Conservation (phyloP, 1,140 invertebrate genomes). For the Lepidostoma basale region DNA sequence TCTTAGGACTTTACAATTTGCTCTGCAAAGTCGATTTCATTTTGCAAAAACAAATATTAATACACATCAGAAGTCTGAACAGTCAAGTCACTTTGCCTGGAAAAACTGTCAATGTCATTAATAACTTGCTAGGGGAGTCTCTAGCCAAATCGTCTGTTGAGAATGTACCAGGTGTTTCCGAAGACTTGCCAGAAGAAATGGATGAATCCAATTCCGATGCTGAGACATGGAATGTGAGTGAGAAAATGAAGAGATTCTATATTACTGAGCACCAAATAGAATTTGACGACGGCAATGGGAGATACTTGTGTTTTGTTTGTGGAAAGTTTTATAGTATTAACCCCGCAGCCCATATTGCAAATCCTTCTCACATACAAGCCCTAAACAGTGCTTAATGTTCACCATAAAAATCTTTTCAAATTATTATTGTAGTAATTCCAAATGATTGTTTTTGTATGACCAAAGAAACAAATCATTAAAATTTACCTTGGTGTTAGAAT, state of each 20-base stretch:
- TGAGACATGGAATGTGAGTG: neutral
- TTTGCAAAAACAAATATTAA: slow-evolving; percentile 6
- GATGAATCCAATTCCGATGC: neutral
- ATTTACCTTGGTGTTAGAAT: too few relatives aligned
- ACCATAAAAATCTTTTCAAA: too few relatives aligned
- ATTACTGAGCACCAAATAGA: slow-evolving; percentile 1
- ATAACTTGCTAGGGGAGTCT: neutral
- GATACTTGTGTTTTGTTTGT: neutral
- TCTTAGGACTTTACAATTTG: slow-evolving; percentile 5
- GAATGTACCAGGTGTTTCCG: neutral
- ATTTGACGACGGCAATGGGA: neutral
- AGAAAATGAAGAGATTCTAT: neutral
- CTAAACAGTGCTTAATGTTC: too few relatives aligned
- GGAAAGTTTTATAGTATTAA: neutral
- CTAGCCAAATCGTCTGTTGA: neutral
- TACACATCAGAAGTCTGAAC: neutral
- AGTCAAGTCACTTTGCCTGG: neutral
- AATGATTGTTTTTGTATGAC: too few relatives aligned
- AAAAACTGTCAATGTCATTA: neutral
- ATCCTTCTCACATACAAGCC: neutral
- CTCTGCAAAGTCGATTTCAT: slow-evolving; percentile 5
- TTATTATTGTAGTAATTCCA: too few relatives aligned
- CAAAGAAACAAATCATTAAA: too few relatives aligned
- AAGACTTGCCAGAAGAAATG: neutral
- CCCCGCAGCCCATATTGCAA: neutral